phyloP scores from a whole-genome alignment of 2,113 vertebrate species.

The Salvator merianae region DNA sequence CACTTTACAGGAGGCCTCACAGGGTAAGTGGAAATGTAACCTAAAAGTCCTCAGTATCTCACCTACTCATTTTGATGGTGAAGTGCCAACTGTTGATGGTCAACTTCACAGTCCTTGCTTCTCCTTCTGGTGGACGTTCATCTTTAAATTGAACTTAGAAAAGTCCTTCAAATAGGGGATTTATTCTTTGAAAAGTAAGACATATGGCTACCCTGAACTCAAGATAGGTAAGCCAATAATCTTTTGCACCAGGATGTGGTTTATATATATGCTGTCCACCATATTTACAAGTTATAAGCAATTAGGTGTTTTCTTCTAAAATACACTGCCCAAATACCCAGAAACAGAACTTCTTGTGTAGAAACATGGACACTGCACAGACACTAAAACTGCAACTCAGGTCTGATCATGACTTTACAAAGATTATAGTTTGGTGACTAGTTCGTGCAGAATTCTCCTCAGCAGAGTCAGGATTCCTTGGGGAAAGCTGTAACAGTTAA shows the following conservation, averaged over 20 bases:
- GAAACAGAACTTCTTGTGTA: conserved; percentile 6
- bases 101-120: no score
- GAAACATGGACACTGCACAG: conserved; percentile 13
- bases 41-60: no score
- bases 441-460: neutral
- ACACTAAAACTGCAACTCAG: neutral
- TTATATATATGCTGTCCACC: neutral
- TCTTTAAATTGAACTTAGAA: neutral
- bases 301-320: neutral
- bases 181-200: neutral
- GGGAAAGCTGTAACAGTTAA: neutral
- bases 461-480: neutral
- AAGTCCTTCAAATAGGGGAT: neutral
- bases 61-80: no score
- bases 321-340: conserved; percentile 17
- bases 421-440: neutral
- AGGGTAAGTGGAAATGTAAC: no score
- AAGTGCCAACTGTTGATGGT: no score
- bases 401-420: neutral
- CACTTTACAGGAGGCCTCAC: no score
- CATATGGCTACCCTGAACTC: fast-evolving
- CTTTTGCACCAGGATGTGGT: neutral
- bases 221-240: neutral
- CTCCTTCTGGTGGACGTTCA: no score
- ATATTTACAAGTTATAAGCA: neutral